Evolutionary conservation across 2,888 invertebrate species (phyloP).

Genomic region (Noctua fimbriata): DNA sequence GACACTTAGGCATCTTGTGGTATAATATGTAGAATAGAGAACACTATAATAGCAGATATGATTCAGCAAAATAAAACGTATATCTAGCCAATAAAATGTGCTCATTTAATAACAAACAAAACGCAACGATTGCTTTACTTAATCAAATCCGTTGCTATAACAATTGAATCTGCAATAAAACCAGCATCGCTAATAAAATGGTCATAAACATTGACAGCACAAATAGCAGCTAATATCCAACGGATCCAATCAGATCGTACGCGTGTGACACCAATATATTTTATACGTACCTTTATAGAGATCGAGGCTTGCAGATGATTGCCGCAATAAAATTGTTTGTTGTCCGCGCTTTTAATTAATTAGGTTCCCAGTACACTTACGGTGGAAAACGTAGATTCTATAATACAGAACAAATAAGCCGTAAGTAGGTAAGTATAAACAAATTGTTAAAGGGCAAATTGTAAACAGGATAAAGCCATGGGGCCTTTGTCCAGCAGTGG

Average conservation of each 20-base stretch:
- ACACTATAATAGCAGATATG: constrained; percentile 21
- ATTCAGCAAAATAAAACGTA: constrained; percentile 37
- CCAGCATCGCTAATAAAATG: constrained; percentile 85
- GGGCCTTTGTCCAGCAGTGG: no score
- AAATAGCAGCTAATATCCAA: constrained; percentile 88
- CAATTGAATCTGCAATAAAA: constrained; percentile 88
- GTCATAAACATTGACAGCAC: constrained; percentile 89
- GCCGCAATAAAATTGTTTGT: constrained; percentile 87
- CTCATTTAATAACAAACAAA: constrained; percentile 80
- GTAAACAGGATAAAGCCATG: no score
- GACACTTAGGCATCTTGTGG: no score
- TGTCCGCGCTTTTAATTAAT: constrained; percentile 81
- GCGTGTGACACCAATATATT: constrained; percentile 79
- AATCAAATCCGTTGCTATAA: constrained; percentile 87
- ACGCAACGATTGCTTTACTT: constrained; percentile 83
- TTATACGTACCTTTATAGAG: constrained; percentile 82
- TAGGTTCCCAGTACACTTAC: constrained; percentile 62
- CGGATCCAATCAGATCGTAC: constrained; percentile 82
- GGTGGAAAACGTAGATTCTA: constrained; percentile 11
- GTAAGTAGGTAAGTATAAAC: background rate
- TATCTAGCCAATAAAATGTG: constrained; percentile 70
- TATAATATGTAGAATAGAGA: background rate
- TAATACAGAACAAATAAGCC: background rate
- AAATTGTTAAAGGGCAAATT: no score
- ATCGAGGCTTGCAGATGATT: constrained; percentile 79